Conservation (phyloP, 2,113 vertebrate genomes). For the Xiphophorus hellerii region DNA sequence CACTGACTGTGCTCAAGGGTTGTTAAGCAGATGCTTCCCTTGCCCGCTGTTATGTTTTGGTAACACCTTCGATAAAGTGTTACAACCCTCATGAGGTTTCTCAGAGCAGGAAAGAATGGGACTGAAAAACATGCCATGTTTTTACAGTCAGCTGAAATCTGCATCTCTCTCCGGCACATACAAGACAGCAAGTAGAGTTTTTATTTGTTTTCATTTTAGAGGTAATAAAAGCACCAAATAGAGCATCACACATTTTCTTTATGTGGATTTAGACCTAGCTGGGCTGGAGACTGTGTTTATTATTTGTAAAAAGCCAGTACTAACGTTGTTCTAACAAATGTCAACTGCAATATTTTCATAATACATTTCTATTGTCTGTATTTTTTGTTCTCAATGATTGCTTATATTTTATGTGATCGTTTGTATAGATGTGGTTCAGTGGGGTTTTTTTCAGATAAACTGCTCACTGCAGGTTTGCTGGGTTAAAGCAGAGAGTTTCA, state of each 20-base stretch:
- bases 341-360: neutral
- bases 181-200: neutral
- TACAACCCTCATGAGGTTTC: neutral
- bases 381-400: neutral
- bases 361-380: neutral
- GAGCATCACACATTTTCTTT: neutral
- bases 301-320: neutral
- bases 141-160: neutral
- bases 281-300: neutral
- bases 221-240: neutral
- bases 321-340: neutral
- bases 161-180: neutral
- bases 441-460: neutral
- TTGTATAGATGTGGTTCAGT: neutral
- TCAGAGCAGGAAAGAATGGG: neutral
- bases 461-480: neutral
- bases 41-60: neutral
- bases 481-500: neutral
- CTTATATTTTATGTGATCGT: neutral
- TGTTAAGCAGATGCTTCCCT: neutral
- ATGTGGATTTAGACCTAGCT: neutral
- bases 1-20: neutral
- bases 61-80: slow-evolving; percentile 6
- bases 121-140: neutral
- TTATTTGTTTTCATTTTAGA: neutral